Conservation (phyloP, 2,797 vertebrate species). For the Adelosebastes latens region DNA sequence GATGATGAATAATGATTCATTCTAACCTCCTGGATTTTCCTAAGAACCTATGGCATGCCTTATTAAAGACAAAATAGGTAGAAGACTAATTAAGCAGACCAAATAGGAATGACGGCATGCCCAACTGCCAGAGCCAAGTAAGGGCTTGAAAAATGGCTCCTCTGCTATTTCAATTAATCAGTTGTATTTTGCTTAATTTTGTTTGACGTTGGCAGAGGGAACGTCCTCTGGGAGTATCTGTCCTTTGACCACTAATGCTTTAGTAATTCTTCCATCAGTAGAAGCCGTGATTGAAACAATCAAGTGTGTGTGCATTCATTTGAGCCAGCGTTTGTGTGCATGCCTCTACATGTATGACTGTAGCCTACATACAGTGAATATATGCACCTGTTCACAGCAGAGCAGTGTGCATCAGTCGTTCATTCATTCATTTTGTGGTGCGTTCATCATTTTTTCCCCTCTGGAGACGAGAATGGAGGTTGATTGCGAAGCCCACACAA, state of each 20-base stretch:
- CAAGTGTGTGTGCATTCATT: slow-evolving; percentile 60
- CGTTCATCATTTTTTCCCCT: slow-evolving; percentile 9
- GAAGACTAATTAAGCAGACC: slow-evolving; percentile 86
- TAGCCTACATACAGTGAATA: slow-evolving; percentile 20
- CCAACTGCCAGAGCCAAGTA: slow-evolving; percentile 81
- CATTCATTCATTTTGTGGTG: slow-evolving; percentile 38
- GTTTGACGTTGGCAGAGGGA: slow-evolving; percentile 87
- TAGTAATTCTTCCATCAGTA: slow-evolving; percentile 82
- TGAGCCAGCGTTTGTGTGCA: slow-evolving; percentile 1
- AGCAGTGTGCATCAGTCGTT: slow-evolving; percentile 2
- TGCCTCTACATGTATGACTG: background rate
- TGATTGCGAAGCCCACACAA: slow-evolving; percentile 89
- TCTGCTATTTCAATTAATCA: slow-evolving; percentile 87
- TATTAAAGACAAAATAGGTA: slow-evolving; percentile 86
- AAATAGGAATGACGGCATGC: slow-evolving; percentile 82
- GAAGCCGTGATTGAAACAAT: slow-evolving; percentile 80
- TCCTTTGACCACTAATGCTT: slow-evolving; percentile 85
- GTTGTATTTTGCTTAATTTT: slow-evolving; percentile 87
- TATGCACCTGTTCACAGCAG: background rate
- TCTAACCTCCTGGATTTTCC: slow-evolving; percentile 77
- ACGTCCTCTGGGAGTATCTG: slow-evolving; percentile 85
- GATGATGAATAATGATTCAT: slow-evolving; percentile 84
- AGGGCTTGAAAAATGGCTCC: slow-evolving; percentile 86
- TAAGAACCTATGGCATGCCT: slow-evolving; percentile 79
- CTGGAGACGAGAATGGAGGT: slow-evolving; percentile 49